phyloP scores from a whole-genome alignment of 2,797 vertebrate genomes.

The Labroides dimidiatus region DNA sequence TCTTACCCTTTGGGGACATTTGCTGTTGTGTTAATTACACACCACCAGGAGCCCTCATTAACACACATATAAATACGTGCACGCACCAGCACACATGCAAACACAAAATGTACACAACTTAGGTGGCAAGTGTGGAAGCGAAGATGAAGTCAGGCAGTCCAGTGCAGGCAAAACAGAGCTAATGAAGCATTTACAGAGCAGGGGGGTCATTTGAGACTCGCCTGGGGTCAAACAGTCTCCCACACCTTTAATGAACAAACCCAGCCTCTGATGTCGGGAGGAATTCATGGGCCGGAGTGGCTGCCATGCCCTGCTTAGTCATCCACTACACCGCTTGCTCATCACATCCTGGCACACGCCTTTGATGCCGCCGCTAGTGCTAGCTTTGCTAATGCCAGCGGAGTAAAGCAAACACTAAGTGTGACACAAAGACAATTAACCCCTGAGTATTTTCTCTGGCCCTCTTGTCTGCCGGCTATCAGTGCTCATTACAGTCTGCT shows the following conservation, averaged over 20 bases:
- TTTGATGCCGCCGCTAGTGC: constrained; percentile 35
- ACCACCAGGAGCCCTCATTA: constrained; percentile 84
- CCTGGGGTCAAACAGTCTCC: constrained; percentile 62
- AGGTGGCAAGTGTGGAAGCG: constrained; percentile 36
- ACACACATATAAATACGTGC: constrained; percentile 70
- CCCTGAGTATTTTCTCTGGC: constrained; percentile 49
- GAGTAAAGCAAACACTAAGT: constrained; percentile 50
- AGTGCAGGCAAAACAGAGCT: constrained; percentile 53
- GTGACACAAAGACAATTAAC: constrained; percentile 73
- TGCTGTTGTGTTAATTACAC: constrained; percentile 86
- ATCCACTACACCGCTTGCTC: constrained; percentile 59
- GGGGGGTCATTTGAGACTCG: constrained; percentile 61
- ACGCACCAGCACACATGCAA: constrained; percentile 48
- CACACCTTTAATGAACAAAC: constrained; percentile 69
- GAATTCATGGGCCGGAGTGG: constrained; percentile 42
- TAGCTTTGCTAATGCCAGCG: constrained; percentile 54
- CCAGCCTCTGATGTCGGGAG: constrained; percentile 36
- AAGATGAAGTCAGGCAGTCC: constrained; percentile 53
- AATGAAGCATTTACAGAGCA: constrained; percentile 67
- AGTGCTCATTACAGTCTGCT: constrained; percentile 53
- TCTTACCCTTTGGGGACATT: constrained; percentile 86
- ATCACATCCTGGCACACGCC: constrained; percentile 56
- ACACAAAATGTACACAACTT: constrained; percentile 54
- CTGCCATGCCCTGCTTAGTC: constrained; percentile 65
- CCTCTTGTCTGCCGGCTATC: constrained; percentile 48